Percentiles rank a stretch among this genome's conserved stretches.
phyloP scores from a whole-genome alignment of 2,888 invertebrate genomes.

The Atherix ibis region DNA sequence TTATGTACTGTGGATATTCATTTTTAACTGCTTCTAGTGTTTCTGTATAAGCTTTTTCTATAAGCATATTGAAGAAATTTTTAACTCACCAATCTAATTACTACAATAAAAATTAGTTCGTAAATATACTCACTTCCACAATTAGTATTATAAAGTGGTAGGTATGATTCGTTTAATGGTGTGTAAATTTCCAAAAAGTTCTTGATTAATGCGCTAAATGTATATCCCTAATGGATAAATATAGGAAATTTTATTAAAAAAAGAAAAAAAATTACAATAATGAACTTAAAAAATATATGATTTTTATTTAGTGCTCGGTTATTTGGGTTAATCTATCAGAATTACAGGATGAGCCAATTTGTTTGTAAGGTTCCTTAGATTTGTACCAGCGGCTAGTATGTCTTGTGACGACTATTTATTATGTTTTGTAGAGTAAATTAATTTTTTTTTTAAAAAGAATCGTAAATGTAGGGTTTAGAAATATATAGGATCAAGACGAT shows the following conservation, averaged over 20 bases:
- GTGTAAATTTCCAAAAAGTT: constrained; percentile 43
- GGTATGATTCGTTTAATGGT: constrained; percentile 48
- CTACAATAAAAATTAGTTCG: not conserved
- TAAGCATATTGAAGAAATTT: constrained; percentile 7
- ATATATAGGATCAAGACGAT: too few species aligned
- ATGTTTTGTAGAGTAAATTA: too few species aligned
- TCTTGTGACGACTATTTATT: too few species aligned
- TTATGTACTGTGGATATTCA: constrained; percentile 66
- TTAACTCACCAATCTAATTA: not conserved
- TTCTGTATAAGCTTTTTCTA: constrained; percentile 49
- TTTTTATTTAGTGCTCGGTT: not conserved
- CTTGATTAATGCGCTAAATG: constrained; percentile 57
- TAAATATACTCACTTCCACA: constrained; percentile 41
- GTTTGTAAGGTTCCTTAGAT: too few species aligned
- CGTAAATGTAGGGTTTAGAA: too few species aligned
- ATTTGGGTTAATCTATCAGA: too few species aligned
- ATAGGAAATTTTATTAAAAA: too few species aligned
- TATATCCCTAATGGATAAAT: constrained; percentile 72
- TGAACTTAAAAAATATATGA: not conserved
- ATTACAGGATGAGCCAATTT: too few species aligned
- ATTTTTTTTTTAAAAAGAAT: too few species aligned
- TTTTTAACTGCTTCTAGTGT: constrained; percentile 50
- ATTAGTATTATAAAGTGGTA: constrained; percentile 54
- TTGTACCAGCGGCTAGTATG: too few species aligned
- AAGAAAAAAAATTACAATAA: constrained; percentile 4